Base-by-base conservation (phyloP, 2,888 invertebrate species). In the Magallana nippona region DNA sequence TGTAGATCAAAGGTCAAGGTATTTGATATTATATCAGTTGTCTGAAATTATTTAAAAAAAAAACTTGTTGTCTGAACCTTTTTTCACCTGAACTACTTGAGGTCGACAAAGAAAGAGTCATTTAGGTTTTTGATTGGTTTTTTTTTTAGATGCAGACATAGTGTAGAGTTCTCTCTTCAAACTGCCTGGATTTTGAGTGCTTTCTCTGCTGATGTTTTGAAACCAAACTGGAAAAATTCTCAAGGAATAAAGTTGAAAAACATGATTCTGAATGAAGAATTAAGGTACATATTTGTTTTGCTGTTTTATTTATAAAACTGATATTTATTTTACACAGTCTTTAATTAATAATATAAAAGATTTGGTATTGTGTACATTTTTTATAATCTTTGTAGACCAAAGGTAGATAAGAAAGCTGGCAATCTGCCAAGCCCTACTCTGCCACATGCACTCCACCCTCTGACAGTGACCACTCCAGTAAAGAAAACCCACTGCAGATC, bases 151-250 rank as follows among this genome's bases (percentile, higher is more conserved):
- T 99, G 99, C 96, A 96, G 98, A 92, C 96, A 97, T 94, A 98
- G 98, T 89, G 97, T 98, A 86, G 98, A 99, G 95, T 99, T 99
- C 95, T 98, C 99, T 78, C 95, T 99, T 90, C 97, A 98, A 94
- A 97, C 98, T 94, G 97, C 98, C 92, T 99, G 99, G 99, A 95
- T 99, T 83, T 95, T 99, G 93, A 98, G 98, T 91, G 98, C 99
- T 32, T 93, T 91, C 86, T 97, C 97, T 89, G 96, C 97, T 62
- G 97, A 97, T 93, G 95, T 96, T 84, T 95, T 95, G 86, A 94
- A 94, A 88, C 96, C 96, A 83, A 96, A 96, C 83, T 94, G 94
- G 92, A 96, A 96, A 94, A 96, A 96, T 94, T 96, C 96, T 71
- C 96, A 96, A 93, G 96, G 96, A 89, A 95, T 97, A 92, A 96